Conservation (phyloP, 2,113 vertebrate species). For the Galeopterus variegatus region DNA sequence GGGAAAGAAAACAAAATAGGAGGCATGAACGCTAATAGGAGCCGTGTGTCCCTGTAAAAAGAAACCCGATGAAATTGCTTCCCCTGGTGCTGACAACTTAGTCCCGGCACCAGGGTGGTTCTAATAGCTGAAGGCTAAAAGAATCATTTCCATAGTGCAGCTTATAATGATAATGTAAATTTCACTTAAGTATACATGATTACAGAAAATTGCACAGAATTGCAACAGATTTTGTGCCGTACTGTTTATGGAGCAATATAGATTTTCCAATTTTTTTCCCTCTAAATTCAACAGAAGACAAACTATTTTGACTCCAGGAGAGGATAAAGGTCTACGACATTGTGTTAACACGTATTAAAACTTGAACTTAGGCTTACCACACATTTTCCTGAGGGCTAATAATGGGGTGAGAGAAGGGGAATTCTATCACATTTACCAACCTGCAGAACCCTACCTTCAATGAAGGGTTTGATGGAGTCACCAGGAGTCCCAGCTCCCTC, state of each 20-base stretch:
- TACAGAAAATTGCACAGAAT: conserved; percentile 88
- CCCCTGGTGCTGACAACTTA: conserved; percentile 84
- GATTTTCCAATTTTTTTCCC: conserved; percentile 79
- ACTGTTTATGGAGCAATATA: conserved; percentile 86
- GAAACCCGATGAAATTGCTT: conserved; percentile 84
- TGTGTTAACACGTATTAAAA: conserved; percentile 75
- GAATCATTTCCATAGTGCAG: conserved; percentile 81
- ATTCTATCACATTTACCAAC: not conserved
- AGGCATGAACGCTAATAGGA: conserved; percentile 69
- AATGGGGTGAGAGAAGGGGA: not conserved
- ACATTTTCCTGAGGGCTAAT: conserved; percentile 64
- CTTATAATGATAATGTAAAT: conserved; percentile 85
- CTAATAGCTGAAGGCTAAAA: conserved; percentile 85
- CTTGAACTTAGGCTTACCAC: conserved; percentile 67
- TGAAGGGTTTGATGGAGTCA: not conserved
- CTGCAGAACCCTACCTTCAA: not conserved
- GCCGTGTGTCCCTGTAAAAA: conserved; percentile 80
- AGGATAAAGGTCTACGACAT: conserved; percentile 69
- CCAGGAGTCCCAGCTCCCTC: not conserved
- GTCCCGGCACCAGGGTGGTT: conserved; percentile 75
- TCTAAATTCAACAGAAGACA: conserved; percentile 77
- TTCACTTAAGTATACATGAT: conserved; percentile 87
- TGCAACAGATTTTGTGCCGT: conserved; percentile 84
- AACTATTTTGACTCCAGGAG: conserved; percentile 79
- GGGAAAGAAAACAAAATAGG: conserved; percentile 68